Evolutionary conservation across 2,888 invertebrate genomes (phyloP).

Genomic region (Phlogophora meticulosa): DNA sequence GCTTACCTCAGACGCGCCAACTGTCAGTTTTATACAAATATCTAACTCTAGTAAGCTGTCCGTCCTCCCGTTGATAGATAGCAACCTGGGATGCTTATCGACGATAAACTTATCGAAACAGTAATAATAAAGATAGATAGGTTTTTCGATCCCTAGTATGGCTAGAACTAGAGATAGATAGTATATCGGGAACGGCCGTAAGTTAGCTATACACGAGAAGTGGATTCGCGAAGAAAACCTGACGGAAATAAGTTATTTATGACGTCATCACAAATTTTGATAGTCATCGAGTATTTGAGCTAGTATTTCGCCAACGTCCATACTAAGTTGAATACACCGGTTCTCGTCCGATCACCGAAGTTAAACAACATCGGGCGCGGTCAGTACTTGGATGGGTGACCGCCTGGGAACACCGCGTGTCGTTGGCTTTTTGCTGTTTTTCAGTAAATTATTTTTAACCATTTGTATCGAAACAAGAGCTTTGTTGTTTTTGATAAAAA

Average conservation of each 20-base stretch:
- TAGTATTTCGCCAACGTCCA: conserved; percentile 72
- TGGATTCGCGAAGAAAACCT: conserved; percentile 89
- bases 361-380: conserved; percentile 87
- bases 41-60: too few species aligned
- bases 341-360: conserved; percentile 75
- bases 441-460: too few species aligned
- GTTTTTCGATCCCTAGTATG: too few species aligned
- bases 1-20: too few species aligned
- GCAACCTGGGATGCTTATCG: conserved; percentile 87
- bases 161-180: too few species aligned
- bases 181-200: too few species aligned
- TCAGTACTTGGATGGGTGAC: conserved; percentile 87
- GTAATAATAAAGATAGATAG: too few species aligned
- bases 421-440: conserved; percentile 77
- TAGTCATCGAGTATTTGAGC: not conserved
- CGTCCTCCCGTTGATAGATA: too few species aligned
- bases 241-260: conserved; percentile 81
- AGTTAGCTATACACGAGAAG: conserved; percentile 87
- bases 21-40: too few species aligned
- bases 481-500: too few species aligned
- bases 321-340: conserved; percentile 87
- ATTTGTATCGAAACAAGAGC: too few species aligned
- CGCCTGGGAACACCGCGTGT: conserved; percentile 83
- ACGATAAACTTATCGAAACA: too few species aligned
- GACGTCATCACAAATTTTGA: conserved; percentile 22